A percentile compares a stretch with the other conserved stretches of the same genome.
Conservation (phyloP, 92 coral and sea anemone genomes). For the Paragorgia papillata region DNA sequence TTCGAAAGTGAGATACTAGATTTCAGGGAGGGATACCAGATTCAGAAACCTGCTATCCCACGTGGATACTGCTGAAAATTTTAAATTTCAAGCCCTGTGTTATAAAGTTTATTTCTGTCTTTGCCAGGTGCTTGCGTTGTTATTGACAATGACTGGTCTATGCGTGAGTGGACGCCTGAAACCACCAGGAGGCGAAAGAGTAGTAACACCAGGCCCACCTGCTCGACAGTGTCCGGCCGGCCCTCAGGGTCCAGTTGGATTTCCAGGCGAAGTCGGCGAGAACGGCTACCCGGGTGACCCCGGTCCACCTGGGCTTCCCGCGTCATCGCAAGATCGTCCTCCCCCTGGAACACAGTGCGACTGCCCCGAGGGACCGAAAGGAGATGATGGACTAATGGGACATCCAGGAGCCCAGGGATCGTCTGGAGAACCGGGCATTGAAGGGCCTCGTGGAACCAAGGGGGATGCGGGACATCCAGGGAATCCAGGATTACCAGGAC, state of each 20-base stretch:
- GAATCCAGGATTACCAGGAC: constrained; percentile 17
- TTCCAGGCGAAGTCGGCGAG: background rate
- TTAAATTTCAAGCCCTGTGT: too few species aligned
- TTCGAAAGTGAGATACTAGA: too few species aligned
- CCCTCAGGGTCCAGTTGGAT: background rate
- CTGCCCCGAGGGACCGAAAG: background rate
- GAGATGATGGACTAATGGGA: background rate
- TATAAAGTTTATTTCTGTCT: too few species aligned
- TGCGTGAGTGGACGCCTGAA: too few species aligned
- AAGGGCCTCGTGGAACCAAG: background rate
- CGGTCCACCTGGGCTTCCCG: background rate
- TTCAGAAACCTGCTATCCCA: too few species aligned
- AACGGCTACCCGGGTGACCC: background rate
- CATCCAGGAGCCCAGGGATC: background rate
- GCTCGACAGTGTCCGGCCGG: too few species aligned
- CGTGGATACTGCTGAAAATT: too few species aligned
- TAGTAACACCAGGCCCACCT: too few species aligned
- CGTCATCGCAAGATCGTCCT: background rate
- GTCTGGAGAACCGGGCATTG: background rate
- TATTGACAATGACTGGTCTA: too few species aligned
- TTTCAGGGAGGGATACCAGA: too few species aligned
- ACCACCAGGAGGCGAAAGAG: too few species aligned
- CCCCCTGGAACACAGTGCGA: background rate
- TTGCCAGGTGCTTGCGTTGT: too few species aligned
- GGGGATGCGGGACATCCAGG: background rate